phyloP scores from a whole-genome alignment of 2,888 invertebrate species.

The Nephrocerus scutellatus region DNA sequence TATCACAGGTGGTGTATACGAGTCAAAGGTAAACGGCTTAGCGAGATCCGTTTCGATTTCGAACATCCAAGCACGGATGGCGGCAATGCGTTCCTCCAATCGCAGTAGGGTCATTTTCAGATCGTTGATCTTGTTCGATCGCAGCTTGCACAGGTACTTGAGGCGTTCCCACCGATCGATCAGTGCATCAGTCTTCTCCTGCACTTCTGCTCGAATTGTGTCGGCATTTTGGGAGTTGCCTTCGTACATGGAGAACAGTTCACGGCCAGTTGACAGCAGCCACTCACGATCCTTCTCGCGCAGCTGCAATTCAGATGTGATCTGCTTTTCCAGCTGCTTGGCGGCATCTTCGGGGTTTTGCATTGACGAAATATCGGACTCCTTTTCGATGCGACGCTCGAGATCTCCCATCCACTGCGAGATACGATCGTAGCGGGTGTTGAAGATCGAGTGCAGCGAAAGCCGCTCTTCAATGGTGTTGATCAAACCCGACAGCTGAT shows the following conservation, averaged over 20 bases:
- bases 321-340: constrained; percentile 63
- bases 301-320: constrained; percentile 66
- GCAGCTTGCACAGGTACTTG: constrained; percentile 57
- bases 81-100: constrained; percentile 64
- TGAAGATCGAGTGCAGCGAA: constrained; percentile 64
- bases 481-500: constrained; percentile 64
- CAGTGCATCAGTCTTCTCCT: constrained; percentile 54
- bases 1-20: constrained; percentile 57
- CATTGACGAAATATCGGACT: constrained; percentile 50
- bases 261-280: constrained; percentile 62
- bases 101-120: constrained; percentile 63
- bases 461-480: constrained; percentile 68
- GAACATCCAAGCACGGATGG: constrained; percentile 66
- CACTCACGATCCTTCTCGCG: constrained; percentile 74
- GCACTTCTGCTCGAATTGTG: constrained; percentile 54
- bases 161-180: constrained; percentile 64
- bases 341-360: constrained; percentile 68
- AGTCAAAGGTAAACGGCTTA: constrained; percentile 61
- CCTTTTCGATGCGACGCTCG: constrained; percentile 59
- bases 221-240: constrained; percentile 58
- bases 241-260: constrained; percentile 55
- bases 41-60: constrained; percentile 64
- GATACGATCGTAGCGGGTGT: constrained; percentile 58
- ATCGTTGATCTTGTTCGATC: constrained; percentile 65
- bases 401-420: constrained; percentile 63